Evolutionary conservation across 2,888 invertebrate genomes (phyloP).

Genomic region (Callyntrura sp.): DNA sequence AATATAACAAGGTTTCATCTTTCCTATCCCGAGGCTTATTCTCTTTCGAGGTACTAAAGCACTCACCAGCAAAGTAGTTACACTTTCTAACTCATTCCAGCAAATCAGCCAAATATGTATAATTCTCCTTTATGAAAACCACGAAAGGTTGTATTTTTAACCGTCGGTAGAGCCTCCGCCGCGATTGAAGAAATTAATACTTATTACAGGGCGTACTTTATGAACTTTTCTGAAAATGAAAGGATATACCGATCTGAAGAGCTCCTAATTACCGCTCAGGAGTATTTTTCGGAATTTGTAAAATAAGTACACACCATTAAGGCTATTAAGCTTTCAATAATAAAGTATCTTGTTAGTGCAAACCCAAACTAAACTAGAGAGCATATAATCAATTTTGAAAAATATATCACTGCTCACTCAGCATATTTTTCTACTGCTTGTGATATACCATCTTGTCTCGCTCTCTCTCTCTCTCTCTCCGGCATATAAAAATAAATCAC

Average conservation of each 20-base stretch:
- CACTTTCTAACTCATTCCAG: slow-evolving; percentile 38
- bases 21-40: slow-evolving; percentile 58
- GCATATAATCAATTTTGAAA: too few relatives aligned
- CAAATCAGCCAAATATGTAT: slow-evolving; percentile 32
- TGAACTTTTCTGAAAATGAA: background rate
- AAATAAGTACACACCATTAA: too few relatives aligned
- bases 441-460: slow-evolving; percentile 56
- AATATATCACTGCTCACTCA: background rate
- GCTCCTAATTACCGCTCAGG: too few relatives aligned
- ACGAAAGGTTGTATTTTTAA: slow-evolving; percentile 10
- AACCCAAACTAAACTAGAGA: too few relatives aligned
- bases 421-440: slow-evolving; percentile 46
- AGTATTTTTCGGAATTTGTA: too few relatives aligned
- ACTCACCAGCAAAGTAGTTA: too few relatives aligned
- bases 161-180: background rate
- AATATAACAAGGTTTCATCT: slow-evolving; percentile 26
- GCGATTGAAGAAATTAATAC: background rate
- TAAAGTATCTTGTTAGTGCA: too few relatives aligned
- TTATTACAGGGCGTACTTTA: background rate
- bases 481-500: slow-evolving; percentile 68
- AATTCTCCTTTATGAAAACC: background rate
- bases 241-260: too few relatives aligned
- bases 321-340: too few relatives aligned
- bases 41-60: slow-evolving; percentile 35
- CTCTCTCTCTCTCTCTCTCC: slow-evolving; percentile 52